Percentiles rank a stretch among this genome's conserved stretches.
Evolutionary conservation across 1,140 invertebrate genomes (phyloP).

Genomic region (Mesaphorura yosii): DNA sequence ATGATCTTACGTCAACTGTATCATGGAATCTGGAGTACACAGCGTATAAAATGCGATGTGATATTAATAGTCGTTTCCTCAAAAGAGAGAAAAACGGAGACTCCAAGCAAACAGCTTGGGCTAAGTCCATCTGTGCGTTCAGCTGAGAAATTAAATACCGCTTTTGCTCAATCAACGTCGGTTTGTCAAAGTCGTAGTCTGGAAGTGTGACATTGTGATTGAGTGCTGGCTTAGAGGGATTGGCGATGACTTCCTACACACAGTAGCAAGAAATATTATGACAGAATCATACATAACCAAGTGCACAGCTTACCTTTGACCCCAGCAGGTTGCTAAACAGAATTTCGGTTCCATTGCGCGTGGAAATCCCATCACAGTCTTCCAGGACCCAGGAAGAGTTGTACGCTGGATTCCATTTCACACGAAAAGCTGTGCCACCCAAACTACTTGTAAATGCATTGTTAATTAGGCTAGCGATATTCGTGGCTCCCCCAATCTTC

Average conservation of each 20-base stretch:
- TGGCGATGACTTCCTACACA: conserved; percentile 37
- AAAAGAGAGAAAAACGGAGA: conserved; percentile 46
- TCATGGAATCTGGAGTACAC: conserved; percentile 46
- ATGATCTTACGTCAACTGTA: conserved; percentile 28
- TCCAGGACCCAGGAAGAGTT: conserved; percentile 43
- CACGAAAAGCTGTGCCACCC: conserved; percentile 18
- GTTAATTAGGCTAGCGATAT: not conserved
- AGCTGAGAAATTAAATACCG: conserved; percentile 43
- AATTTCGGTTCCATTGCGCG: conserved; percentile 41
- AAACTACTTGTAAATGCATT: conserved; percentile 6
- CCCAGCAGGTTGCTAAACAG: conserved; percentile 46
- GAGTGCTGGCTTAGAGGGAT: conserved; percentile 38
- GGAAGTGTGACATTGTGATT: conserved; percentile 37
- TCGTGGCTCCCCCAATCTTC: not conserved
- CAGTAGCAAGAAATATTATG: not conserved
- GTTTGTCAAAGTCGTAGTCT: conserved; percentile 40
- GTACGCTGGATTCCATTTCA: conserved; percentile 22
- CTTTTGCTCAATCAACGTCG: conserved; percentile 41
- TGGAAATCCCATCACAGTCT: conserved; percentile 45
- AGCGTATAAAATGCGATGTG: conserved; percentile 51
- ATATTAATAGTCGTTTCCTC: conserved; percentile 45
- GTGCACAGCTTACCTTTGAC: conserved; percentile 40
- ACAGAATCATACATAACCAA: conserved; percentile 29
- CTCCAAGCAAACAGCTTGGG: conserved; percentile 43
- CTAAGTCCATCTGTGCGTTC: conserved; percentile 44